Evolutionary conservation across 1,140 invertebrate genomes (phyloP), one percentile per base, ranked within the genome.

Genomic region (Steinernema khuongi): DNA sequence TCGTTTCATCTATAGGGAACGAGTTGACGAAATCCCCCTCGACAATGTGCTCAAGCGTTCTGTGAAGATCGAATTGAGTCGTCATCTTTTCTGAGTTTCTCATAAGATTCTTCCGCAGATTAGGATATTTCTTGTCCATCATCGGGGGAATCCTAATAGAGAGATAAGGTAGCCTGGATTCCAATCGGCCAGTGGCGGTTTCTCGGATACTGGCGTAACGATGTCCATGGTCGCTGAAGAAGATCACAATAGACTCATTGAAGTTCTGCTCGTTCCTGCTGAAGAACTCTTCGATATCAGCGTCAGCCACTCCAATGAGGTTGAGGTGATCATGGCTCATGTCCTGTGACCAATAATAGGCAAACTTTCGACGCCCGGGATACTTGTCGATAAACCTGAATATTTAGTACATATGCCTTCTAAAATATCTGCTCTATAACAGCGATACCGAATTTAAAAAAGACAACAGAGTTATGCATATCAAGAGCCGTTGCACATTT

Each of bases 171-270:
- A 96, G 84, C 33, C 93, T 86, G 82, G 95, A 93, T 86, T 97
- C 94, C 72, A 94, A 88, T 84, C 92, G 90, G 0, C 94, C 94
- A 70, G 88, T 74, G 72, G 81, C 91, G 0, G 93, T 95, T 77
- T 89, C 85, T 29, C 91, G 85, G 19, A 93, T 90, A 1, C 87
- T 87, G 0, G 93, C 94, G 87, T 91, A 96, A 33, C 94, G 85
- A 80, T 94, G 90, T 0, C 94, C 94, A 85, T 97, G 94, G 85
- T 97, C 94, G 81, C 93, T 94, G 77, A 94, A 88, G 19, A 95
- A 89, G 19, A 96, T 88, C 0, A 96, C 84, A 0, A 89, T 81
- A 0, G 90, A 90, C 77, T 89, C 86, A 28, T 88, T 85, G 11
- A 79, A 31, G 4, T 79, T 76, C 11, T 68, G 43, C 22, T 79